Evolutionary conservation across 2,888 invertebrate species (phyloP).

Genomic region (Hermaeophaga mercurialis): DNA sequence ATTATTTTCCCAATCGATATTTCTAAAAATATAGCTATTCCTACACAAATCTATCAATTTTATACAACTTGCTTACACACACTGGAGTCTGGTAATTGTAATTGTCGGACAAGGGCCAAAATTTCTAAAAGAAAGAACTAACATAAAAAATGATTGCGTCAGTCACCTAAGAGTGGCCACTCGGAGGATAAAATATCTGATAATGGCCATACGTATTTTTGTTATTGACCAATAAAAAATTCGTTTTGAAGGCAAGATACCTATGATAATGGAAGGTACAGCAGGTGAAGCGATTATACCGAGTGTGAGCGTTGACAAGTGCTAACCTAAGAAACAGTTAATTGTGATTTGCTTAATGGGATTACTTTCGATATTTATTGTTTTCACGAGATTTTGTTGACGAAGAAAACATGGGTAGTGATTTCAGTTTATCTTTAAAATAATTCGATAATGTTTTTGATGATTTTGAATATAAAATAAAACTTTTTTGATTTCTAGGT

Average conservation of each 20-base stretch:
- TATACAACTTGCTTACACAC: conserved; percentile 19
- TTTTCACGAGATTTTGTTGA: conserved; percentile 11
- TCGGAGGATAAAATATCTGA: conserved; percentile 7
- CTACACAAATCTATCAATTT: conserved; percentile 40
- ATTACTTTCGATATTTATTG: conserved; percentile 14
- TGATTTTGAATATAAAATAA: background rate
- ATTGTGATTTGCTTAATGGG: conserved; percentile 14
- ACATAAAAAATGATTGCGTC: conserved; percentile 16
- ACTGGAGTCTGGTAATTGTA: conserved; percentile 6
- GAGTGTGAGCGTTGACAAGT: conserved; percentile 25
- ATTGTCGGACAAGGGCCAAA: background rate
- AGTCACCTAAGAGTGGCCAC: conserved; percentile 10
- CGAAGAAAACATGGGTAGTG: conserved; percentile 24
- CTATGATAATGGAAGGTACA: conserved; percentile 29
- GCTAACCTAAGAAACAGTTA: conserved; percentile 17
- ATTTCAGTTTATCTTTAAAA: background rate
- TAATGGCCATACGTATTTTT: conserved; percentile 16
- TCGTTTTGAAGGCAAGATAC: conserved; percentile 30
- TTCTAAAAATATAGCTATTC: conserved; percentile 46
- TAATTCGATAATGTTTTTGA: background rate
- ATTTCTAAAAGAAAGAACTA: background rate
- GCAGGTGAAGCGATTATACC: conserved; percentile 22
- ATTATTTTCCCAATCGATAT: conserved; percentile 49
- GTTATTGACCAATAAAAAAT: conserved; percentile 31
- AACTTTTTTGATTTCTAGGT: conserved; percentile 60